Percentiles rank a stretch among this genome's conserved stretches.
Conservation (phyloP, 2,113 vertebrate species). For the Rhodinocichla rosea region DNA sequence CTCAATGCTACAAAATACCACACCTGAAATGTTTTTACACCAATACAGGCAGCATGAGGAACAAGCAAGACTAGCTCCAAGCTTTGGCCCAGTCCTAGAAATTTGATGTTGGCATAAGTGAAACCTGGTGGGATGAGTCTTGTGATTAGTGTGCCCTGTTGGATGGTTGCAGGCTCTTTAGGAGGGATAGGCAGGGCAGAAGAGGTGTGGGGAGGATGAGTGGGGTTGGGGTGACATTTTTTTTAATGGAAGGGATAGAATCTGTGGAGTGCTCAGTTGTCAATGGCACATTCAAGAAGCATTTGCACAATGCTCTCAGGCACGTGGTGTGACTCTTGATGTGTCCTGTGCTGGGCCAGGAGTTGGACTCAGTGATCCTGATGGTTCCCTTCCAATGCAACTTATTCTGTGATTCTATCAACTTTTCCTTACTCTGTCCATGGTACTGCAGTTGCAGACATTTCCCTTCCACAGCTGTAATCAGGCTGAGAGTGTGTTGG, state of each 20-base stretch:
- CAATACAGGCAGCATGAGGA: background rate
- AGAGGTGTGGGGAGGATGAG: background rate
- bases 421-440: conserved; percentile 43
- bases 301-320: background rate
- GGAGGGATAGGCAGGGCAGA: background rate
- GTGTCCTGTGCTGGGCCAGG: background rate
- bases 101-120: background rate
- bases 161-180: background rate
- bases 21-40: background rate
- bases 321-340: background rate
- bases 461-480: background rate
- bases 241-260: background rate
- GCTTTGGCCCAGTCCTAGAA: background rate
- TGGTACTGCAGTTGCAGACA: conserved; percentile 34
- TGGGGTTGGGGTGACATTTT: background rate
- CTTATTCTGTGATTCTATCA: background rate
- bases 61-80: background rate
- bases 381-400: background rate
- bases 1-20: background rate
- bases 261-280: background rate
- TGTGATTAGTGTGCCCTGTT: background rate
- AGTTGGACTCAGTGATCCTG: background rate
- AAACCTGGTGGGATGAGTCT: background rate
- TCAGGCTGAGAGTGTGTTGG: background rate
- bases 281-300: background rate